Conservation (phyloP, 2,113 vertebrate species). For the Fulmarus glacialis region DNA sequence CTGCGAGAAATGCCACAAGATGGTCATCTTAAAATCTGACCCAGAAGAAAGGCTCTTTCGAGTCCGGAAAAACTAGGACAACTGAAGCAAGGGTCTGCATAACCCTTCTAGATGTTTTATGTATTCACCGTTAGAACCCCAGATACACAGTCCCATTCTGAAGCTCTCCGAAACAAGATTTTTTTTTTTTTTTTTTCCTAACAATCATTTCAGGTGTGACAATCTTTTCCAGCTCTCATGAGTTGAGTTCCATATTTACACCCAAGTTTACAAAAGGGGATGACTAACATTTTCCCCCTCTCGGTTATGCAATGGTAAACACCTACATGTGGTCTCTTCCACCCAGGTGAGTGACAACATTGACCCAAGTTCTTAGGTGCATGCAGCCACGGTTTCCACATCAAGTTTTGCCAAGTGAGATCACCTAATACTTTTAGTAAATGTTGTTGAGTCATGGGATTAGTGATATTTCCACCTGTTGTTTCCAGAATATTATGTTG, state of each 20-base stretch:
- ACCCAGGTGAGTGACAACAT: background rate
- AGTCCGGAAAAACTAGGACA: background rate
- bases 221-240: background rate
- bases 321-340: background rate
- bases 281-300: background rate
- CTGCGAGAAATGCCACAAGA: background rate
- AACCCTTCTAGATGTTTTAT: background rate
- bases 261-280: background rate
- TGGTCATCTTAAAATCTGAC: background rate
- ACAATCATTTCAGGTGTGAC: background rate
- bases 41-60: background rate
- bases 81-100: background rate
- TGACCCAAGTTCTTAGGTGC: background rate
- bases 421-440: background rate
- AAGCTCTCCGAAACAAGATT: background rate
- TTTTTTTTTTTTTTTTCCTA: background rate
- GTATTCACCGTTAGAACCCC: background rate
- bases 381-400: background rate
- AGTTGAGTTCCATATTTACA: background rate
- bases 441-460: background rate
- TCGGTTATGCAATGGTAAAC: background rate
- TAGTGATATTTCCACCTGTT: background rate
- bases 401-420: background rate
- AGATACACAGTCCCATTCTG: background rate
- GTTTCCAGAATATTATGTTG: background rate